phyloP scores from a whole-genome alignment of 2,888 invertebrate genomes.

The Enoplolaimus lenunculus region DNA sequence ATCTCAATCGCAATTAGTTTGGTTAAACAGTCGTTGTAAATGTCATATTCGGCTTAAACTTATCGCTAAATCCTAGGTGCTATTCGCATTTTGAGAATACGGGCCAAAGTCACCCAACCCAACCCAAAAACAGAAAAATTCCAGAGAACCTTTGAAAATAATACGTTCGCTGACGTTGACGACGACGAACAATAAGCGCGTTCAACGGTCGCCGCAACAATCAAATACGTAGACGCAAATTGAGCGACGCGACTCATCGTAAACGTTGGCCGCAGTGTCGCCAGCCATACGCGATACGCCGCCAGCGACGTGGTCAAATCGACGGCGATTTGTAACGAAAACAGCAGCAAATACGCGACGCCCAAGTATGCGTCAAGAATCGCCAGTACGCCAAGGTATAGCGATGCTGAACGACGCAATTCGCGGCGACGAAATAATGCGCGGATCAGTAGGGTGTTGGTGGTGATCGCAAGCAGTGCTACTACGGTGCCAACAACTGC shows the following conservation, averaged over 20 bases:
- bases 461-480: not conserved
- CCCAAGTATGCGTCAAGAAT: slow-evolving; percentile 5
- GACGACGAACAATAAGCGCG: too few species aligned
- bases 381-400: slow-evolving; percentile 16
- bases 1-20: too few species aligned
- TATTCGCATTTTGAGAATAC: too few species aligned
- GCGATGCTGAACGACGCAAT: not conserved
- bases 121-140: too few species aligned
- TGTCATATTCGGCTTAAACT: too few species aligned
- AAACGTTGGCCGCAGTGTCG: not conserved
- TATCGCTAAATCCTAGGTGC: too few species aligned
- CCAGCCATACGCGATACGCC: slow-evolving; percentile 1
- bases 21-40: too few species aligned
- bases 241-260: slow-evolving; percentile 13
- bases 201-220: slow-evolving; percentile 13
- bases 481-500: slow-evolving; percentile 4
- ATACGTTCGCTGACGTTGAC: too few species aligned
- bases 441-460: not conserved
- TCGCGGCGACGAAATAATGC: not conserved
- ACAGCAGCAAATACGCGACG: slow-evolving; percentile 8
- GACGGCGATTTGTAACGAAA: not conserved
- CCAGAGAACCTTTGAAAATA: too few species aligned
- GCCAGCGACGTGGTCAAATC: not conserved
- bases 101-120: too few species aligned
- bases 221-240: not conserved